Conservation (phyloP, 2,113 vertebrate species). For the Montifringilla adamsi region DNA sequence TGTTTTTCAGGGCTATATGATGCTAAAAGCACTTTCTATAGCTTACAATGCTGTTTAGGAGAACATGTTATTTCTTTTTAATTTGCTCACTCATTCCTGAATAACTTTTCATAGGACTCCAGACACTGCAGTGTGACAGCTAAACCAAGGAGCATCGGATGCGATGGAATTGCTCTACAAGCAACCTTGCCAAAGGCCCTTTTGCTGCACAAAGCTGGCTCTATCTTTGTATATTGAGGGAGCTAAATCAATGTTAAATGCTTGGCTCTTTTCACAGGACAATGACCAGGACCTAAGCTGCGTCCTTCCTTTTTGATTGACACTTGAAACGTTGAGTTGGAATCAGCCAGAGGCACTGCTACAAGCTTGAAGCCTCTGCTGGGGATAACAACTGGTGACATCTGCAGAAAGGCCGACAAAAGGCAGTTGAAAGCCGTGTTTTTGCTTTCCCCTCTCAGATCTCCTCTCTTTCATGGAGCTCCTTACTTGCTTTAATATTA, state of each 20-base stretch:
- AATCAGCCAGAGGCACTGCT: conserved; percentile 96
- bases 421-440: conserved; percentile 96
- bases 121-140: conserved; percentile 87
- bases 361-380: conserved; percentile 93
- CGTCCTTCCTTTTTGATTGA: conserved; percentile 94
- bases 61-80: conserved; percentile 80
- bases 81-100: conserved; percentile 84
- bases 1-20: conserved; percentile 79
- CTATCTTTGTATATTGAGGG: conserved; percentile 93
- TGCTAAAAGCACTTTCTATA: conserved; percentile 70
- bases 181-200: conserved; percentile 97
- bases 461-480: conserved; percentile 85
- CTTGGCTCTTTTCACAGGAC: conserved; percentile 97
- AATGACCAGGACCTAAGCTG: conserved; percentile 93
- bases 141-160: conserved; percentile 86
- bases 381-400: conserved; percentile 98
- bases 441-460: conserved; percentile 89
- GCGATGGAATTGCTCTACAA: conserved; percentile 89
- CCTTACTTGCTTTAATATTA: conserved; percentile 91
- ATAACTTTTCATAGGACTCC: conserved; percentile 83
- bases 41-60: conserved; percentile 77
- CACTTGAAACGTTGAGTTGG: conserved; percentile 98
- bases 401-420: conserved; percentile 96
- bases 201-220: conserved; percentile 87
- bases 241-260: conserved; percentile 95